These are phyloP conservation scores for Phengaris arion DNA, from an alignment of 2,888 invertebrate species.

Conservation along the genomic window DNA sequence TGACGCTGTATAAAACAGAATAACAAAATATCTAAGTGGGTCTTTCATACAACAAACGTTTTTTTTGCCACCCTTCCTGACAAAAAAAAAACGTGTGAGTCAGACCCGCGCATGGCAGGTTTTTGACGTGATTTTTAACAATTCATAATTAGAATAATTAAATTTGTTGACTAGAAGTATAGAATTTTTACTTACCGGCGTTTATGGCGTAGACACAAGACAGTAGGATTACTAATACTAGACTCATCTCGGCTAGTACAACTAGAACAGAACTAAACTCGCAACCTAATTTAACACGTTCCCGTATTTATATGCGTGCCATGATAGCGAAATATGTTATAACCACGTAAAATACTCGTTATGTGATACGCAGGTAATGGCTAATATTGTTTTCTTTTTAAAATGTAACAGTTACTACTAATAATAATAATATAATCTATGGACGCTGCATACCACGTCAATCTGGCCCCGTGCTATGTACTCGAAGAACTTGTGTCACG, in stretches of 20 bases:
- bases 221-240: background rate
- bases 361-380: background rate
- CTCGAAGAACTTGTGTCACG: too few relatives aligned
- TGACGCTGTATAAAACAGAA: too few relatives aligned
- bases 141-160: too few relatives aligned
- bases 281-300: background rate
- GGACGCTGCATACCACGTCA: background rate
- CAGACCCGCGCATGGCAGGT: too few relatives aligned
- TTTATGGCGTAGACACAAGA: constrained; percentile 3
- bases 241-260: background rate
- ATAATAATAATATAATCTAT: background rate
- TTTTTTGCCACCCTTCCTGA: too few relatives aligned
- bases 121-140: too few relatives aligned
- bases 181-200: background rate
- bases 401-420: background rate
- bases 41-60: too few relatives aligned
- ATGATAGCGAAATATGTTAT: constrained; percentile 3
- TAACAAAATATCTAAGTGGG: too few relatives aligned
- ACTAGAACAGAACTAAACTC: background rate
- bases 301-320: constrained; percentile 7
- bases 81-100: too few relatives aligned
- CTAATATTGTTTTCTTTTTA: constrained; percentile 1
- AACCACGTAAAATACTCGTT: constrained; percentile 10
- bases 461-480: too few relatives aligned
- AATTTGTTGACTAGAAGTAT: background rate